Evolutionary conservation across 2,113 vertebrate genomes (phyloP), one percentile per base, ranked within the genome.

Genomic region (Chaetodon auriga): DNA sequence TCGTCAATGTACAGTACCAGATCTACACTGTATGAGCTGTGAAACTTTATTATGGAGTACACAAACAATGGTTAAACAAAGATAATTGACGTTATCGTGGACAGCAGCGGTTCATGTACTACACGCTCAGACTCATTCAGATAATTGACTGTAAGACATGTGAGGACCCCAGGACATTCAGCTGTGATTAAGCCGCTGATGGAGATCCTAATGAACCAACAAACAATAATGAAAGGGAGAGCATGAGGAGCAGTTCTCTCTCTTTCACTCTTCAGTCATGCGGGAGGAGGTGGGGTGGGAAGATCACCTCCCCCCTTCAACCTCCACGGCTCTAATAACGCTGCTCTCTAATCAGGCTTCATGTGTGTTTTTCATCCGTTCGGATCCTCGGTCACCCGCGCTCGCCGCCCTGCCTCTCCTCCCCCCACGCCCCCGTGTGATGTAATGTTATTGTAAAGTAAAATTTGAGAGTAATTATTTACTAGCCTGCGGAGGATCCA

Each of bases 1-100:
- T 99, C 35, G 97, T 99, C 61, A 97, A 98, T 11, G 98, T 99
- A 90, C 21, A 18, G 69, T 69, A 94, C 93, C 96, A 19, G 15
- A 43, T 63, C 60, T 43, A 60, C 62, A 60, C 60, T 70, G 9
- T 19, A 7, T 23, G 8, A 3, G 6, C 16, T 79, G 9, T 64
- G 9, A 21, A 41, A 11, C 61, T 54, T 49, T 16, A n/a, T 35
- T 21, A 45, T 60, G 6, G 9, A 43, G 30, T 30, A 30, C 30
- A 30, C 30, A 30, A 30, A 30, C 30, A 30, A 30, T 30, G 30
- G 30, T 30, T 30, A 3, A 43, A 43, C 9, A 43, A 6, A 7
- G 6, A 9, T 43, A 6, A 43, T 43, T 43, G 1, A 43, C 41
- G 5, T 9, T 43, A 43, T 5, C 5, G 9, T 43, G 41, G 5